These are phyloP conservation scores for Helicoverpa assulta DNA, from an alignment of 2,888 invertebrate species.

Conservation along the genomic window DNA sequence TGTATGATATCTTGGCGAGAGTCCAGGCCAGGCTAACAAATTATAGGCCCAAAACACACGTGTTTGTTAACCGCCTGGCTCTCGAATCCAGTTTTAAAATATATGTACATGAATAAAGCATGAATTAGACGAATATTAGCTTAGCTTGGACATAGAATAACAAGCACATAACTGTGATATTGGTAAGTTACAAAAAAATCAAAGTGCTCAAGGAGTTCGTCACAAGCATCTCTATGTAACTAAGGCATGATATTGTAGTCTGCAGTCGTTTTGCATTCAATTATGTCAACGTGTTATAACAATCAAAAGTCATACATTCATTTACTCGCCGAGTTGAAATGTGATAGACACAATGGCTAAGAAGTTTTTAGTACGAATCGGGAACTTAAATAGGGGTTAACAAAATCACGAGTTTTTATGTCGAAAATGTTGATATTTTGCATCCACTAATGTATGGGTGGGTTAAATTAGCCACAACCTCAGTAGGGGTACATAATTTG, in stretches of 20 bases:
- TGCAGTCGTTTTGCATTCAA: conserved; percentile 67
- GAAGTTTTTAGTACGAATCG: conserved; percentile 2
- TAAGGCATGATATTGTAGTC: conserved; percentile 82
- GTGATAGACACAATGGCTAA: background rate
- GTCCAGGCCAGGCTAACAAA: conserved; percentile 22
- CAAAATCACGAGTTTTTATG: too few species aligned
- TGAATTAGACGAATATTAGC: conserved; percentile 71
- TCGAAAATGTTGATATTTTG: too few species aligned
- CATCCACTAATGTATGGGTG: too few species aligned
- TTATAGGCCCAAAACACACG: conserved; percentile 6
- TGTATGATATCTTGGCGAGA: conserved; percentile 22
- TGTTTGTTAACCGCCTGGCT: conserved; percentile 40
- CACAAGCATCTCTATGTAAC: conserved; percentile 76
- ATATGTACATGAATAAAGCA: conserved; percentile 69
- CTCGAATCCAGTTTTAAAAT: conserved; percentile 42
- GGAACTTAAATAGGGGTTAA: conserved; percentile 13
- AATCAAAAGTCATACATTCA: conserved; percentile 60
- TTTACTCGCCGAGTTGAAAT: conserved; percentile 29
- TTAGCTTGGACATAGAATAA: conserved; percentile 75
- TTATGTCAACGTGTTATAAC: conserved; percentile 64
- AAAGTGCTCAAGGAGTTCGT: conserved; percentile 51
- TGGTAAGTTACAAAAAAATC: conserved; percentile 56
- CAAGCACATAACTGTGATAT: conserved; percentile 67
- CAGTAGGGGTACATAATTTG: background rate
- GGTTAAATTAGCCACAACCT: too few species aligned